phyloP scores from a whole-genome alignment of 2,113 vertebrate species.

The Semicossyphus pulcher region DNA sequence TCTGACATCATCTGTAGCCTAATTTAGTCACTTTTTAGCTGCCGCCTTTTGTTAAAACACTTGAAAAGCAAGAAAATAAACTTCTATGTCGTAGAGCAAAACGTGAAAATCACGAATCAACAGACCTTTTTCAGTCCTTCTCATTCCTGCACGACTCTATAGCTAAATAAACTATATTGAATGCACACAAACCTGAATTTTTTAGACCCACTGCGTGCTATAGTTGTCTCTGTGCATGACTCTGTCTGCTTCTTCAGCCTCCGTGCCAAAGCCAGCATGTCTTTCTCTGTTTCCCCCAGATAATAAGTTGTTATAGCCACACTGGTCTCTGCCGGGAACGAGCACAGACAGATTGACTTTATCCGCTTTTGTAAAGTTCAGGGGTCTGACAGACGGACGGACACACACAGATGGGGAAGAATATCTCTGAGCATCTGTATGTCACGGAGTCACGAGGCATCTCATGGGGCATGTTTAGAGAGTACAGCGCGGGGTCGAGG shows the following conservation, averaged over 20 bases:
- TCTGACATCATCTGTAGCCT: too few species aligned
- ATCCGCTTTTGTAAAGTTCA: constrained; percentile 72
- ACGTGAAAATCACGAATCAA: too few species aligned
- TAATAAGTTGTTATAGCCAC: constrained; percentile 33
- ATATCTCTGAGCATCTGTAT: constrained; percentile 72
- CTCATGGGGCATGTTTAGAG: constrained; percentile 74
- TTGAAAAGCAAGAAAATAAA: too few species aligned
- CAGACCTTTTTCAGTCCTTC: too few species aligned
- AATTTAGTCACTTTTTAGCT: too few species aligned
- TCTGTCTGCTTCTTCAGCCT: constrained; percentile 16
- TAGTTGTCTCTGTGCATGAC: neutral
- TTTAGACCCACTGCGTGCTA: neutral
- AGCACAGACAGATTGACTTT: constrained; percentile 72
- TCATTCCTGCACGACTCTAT: too few species aligned
- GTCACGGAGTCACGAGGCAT: constrained; percentile 64
- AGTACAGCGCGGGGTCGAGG: constrained; percentile 44
- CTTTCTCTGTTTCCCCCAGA: constrained; percentile 42
- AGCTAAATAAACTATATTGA: neutral
- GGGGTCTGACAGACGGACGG: constrained; percentile 70
- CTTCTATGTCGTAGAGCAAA: too few species aligned
- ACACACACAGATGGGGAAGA: constrained; percentile 53
- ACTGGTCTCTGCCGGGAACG: constrained; percentile 40
- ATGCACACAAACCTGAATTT: neutral
- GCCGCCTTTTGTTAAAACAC: too few species aligned
- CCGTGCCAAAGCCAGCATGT: constrained; percentile 17